A percentile compares a stretch with the other conserved stretches of the same genome.
phyloP scores from a whole-genome alignment of 1,140 invertebrate species.

The Scaptomyza graminum region DNA sequence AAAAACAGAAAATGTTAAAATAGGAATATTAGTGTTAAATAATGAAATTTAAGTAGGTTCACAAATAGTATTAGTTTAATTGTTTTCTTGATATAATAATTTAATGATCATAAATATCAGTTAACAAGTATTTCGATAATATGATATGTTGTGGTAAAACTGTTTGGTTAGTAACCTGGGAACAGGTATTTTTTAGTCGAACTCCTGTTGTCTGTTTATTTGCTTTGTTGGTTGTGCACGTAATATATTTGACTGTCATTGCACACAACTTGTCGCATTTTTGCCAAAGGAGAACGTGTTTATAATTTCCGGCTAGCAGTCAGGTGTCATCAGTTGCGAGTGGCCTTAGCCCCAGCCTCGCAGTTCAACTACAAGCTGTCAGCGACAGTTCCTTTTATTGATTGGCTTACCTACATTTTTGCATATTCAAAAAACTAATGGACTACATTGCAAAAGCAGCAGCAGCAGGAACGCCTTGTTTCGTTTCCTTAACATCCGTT shows the following conservation, averaged over 20 bases:
- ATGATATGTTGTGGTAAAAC: too few species aligned
- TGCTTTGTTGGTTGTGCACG: conserved; percentile 53
- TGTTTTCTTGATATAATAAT: too few species aligned
- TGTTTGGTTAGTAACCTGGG: neutral
- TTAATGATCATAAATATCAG: too few species aligned
- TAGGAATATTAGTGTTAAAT: too few species aligned
- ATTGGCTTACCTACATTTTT: conserved; percentile 39
- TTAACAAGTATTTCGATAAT: too few species aligned
- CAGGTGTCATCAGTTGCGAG: conserved; percentile 13
- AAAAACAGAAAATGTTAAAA: too few species aligned
- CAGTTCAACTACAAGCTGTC: conserved; percentile 2
- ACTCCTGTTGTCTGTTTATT: conserved; percentile 8
- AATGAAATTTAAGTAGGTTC: too few species aligned
- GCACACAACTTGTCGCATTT: conserved; percentile 43
- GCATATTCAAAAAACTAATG: conserved; percentile 19
- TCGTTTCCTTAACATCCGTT: neutral
- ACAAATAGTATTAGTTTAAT: too few species aligned
- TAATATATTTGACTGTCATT: conserved; percentile 79
- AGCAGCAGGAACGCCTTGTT: neutral
- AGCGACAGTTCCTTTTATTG: conserved; percentile 40
- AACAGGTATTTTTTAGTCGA: conserved; percentile 20
- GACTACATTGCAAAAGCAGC: conserved; percentile 7
- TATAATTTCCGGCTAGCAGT: conserved; percentile 53
- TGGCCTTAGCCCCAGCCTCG: neutral
- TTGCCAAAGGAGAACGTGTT: conserved; percentile 56